Evolutionary conservation across 2,113 vertebrate genomes (phyloP), one percentile per base, ranked within the genome.

Genomic region (Lonchura striata): DNA sequence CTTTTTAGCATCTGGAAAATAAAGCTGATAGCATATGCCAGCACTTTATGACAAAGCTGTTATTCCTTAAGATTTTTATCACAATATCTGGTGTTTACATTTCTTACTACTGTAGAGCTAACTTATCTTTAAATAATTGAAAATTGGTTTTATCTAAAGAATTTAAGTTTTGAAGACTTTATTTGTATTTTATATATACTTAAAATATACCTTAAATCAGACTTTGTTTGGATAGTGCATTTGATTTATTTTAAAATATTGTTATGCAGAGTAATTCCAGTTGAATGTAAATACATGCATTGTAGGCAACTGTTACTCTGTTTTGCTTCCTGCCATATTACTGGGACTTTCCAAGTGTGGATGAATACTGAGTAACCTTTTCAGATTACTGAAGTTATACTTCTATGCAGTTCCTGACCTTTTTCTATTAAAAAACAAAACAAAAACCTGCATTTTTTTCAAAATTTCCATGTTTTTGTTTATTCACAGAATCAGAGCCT

Each of bases 71-170:
- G 42, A 63, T 87, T 82, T 92, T 93, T 90, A 76, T 91, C 27
- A 39, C 89, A 31, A 13, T 88, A 71, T 90, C 87, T 76, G 75
- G 80, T 95, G 96, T 97, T 97, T 97, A 97, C 96, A 96, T 97
- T 97, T 97, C 79, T 94, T 96, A 66, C 11, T 92, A 49, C 80
- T 95, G 96, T 47, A 77, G 92, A 90, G 66, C 41, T 96, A 96
- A 90, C n/a, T 82, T 95, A 86, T 20, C 53, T 89, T 95, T 94
- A 82, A 86, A 74, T 83, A 87, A 94, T 63, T 64, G 6, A 86
- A 78, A 83, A 50, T 47, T 56, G 9, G 14, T 77, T 56, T 79
- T 95, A 72, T 44, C 27, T 66, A 49, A 72, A 39, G 60, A 96
- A 41, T 10, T 64, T 90, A 31, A 69, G 35, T 86, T 96, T 94